Percentiles rank a stretch among this genome's conserved stretches.
phyloP scores from a whole-genome alignment of 1,140 invertebrate species.

The Drosophila elegans region DNA sequence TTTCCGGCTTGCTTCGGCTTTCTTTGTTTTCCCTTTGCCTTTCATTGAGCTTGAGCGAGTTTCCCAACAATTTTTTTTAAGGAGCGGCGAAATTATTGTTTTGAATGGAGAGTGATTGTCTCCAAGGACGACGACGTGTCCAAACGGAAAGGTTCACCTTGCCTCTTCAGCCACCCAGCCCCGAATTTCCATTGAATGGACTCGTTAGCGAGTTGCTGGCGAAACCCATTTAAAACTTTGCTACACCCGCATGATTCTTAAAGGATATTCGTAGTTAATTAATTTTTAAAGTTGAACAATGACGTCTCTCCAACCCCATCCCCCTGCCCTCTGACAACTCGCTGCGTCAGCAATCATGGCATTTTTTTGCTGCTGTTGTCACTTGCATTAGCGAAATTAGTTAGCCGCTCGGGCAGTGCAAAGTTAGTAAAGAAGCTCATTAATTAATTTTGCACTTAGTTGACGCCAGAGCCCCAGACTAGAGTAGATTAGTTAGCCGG shows the following conservation, averaged over 20 bases:
- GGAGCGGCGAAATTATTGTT: slow-evolving; percentile 75
- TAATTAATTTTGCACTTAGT: slow-evolving; percentile 74
- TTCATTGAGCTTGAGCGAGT: slow-evolving; percentile 55
- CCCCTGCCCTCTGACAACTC: background rate
- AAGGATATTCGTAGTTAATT: slow-evolving; percentile 78
- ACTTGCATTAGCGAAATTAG: slow-evolving; percentile 80
- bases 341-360: slow-evolving; percentile 55
- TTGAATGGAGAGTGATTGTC: slow-evolving; percentile 84
- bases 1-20: slow-evolving; percentile 32
- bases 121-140: slow-evolving; percentile 77
- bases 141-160: slow-evolving; percentile 57
- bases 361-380: slow-evolving; percentile 52
- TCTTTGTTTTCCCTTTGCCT: slow-evolving; percentile 41
- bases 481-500: slow-evolving; percentile 17
- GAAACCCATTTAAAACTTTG: slow-evolving; percentile 61
- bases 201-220: slow-evolving; percentile 60
- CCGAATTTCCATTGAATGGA: slow-evolving; percentile 10
- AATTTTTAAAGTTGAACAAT: slow-evolving; percentile 80
- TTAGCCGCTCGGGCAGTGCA: slow-evolving; percentile 17
- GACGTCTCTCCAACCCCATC: background rate
- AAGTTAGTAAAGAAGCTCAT: slow-evolving; percentile 39
- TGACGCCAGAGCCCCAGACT: slow-evolving; percentile 27
- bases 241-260: slow-evolving; percentile 49
- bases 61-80: slow-evolving; percentile 65
- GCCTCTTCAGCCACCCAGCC: background rate